Percentiles rank a stretch among this genome's conserved stretches.
phyloP scores from a whole-genome alignment of 2,888 invertebrate genomes.

The Magallana nippona region DNA sequence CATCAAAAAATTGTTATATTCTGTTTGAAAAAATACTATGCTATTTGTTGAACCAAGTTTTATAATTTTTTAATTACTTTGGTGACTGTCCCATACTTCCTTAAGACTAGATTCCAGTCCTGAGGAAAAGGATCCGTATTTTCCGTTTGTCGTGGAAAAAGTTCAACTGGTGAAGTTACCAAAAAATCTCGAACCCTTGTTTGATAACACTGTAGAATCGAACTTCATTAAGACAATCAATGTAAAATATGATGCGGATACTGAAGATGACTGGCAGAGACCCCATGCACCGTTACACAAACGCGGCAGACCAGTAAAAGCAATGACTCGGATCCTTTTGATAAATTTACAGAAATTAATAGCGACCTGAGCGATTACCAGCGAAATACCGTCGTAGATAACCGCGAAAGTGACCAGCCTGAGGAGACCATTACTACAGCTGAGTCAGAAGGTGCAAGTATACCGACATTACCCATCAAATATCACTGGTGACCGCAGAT shows the following conservation, averaged over 20 bases:
- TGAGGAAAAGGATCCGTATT: constrained; percentile 16
- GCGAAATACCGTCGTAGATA: not conserved
- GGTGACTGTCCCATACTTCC: not conserved
- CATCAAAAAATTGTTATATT: no score
- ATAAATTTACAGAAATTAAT: not conserved
- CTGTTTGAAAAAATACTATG: no score
- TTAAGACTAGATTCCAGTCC: not conserved
- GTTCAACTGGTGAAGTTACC: not conserved
- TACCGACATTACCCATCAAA: not conserved
- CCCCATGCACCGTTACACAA: not conserved
- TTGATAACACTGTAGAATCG: not conserved
- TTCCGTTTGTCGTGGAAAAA: not conserved
- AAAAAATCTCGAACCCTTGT: not conserved
- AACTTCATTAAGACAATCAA: not conserved
- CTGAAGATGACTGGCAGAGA: constrained; percentile 9
- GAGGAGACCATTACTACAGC: not conserved
- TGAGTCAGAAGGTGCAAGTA: no score
- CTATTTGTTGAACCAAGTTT: no score
- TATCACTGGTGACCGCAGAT: not conserved
- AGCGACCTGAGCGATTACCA: not conserved
- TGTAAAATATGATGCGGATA: constrained; percentile 37
- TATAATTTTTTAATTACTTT: no score
- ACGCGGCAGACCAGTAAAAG: no score
- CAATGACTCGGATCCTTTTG: not conserved
- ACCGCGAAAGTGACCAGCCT: not conserved